phyloP scores from a whole-genome alignment of 2,797 vertebrate species.

The Gymnothorax javanicus region DNA sequence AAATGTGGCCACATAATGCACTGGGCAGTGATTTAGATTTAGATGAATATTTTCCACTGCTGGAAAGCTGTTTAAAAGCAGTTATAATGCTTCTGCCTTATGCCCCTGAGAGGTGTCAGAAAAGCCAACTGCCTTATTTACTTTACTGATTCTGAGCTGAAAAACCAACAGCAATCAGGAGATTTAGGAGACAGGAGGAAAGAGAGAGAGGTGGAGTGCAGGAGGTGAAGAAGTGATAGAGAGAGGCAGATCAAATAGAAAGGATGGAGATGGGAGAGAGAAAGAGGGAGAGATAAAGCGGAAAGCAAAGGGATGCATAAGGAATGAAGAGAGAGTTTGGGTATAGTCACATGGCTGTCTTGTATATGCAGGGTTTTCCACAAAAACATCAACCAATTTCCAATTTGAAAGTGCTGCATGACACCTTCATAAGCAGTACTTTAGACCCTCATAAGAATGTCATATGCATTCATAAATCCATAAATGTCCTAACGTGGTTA shows the following conservation, averaged over 20 bases:
- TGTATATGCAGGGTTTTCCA: not conserved
- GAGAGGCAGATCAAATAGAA: not conserved
- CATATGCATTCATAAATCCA: not conserved
- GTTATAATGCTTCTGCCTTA: not conserved
- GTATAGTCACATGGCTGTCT: not conserved
- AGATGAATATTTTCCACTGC: not conserved
- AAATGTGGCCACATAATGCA: not conserved
- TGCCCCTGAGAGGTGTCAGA: slow-evolving; percentile 7
- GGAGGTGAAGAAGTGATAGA: not conserved
- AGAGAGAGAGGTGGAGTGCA: not conserved
- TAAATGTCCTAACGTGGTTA: too few relatives aligned
- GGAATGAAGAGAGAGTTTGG: not conserved
- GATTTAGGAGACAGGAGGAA: not conserved
- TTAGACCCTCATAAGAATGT: not conserved
- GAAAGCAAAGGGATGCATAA: not conserved
- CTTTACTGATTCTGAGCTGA: slow-evolving; percentile 25
- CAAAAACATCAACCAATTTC: not conserved
- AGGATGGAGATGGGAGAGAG: not conserved
- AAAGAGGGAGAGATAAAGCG: slow-evolving; percentile 5
- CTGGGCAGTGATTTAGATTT: not conserved
- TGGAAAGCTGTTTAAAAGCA: not conserved
- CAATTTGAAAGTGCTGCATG: not conserved
- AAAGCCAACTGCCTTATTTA: slow-evolving; percentile 36
- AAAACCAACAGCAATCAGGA: not conserved
- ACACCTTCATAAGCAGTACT: not conserved